Percentiles rank a stretch among this genome's conserved stretches.
These are phyloP conservation scores for Lycia hirtaria DNA, from an alignment of 2,888 invertebrate species.

Conservation along the genomic window DNA sequence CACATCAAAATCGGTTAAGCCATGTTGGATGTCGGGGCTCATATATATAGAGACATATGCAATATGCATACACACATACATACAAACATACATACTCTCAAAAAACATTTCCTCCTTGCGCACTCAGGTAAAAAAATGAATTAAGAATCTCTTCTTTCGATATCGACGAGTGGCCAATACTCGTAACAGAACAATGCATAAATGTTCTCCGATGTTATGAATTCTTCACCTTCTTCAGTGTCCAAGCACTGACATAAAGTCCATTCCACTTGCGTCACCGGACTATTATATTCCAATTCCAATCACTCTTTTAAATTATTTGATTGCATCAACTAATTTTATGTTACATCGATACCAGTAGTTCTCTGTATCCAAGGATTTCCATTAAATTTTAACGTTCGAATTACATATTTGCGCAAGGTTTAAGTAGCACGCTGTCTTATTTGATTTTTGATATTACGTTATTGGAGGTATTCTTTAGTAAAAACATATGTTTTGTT, in stretches of 20 bases:
- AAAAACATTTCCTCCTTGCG: too few relatives aligned
- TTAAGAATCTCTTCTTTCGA: too few relatives aligned
- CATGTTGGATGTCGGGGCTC: too few relatives aligned
- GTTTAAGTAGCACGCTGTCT: slow-evolving; percentile 49
- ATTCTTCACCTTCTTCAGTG: not conserved
- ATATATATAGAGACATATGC: too few relatives aligned
- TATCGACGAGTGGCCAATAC: too few relatives aligned
- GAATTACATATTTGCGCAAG: slow-evolving; percentile 58
- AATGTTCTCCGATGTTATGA: slow-evolving; percentile 9
- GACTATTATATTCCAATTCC: slow-evolving; percentile 59
- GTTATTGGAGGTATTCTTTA: slow-evolving; percentile 40
- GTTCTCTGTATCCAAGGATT: slow-evolving; percentile 61
- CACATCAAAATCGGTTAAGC: too few relatives aligned
- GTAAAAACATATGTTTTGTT: slow-evolving; percentile 31
- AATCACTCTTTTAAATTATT: slow-evolving; percentile 64
- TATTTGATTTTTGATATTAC: slow-evolving; percentile 43
- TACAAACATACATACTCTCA: too few relatives aligned
- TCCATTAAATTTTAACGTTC: slow-evolving; percentile 68
- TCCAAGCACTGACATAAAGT: slow-evolving; percentile 46
- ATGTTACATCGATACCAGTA: slow-evolving; percentile 66
- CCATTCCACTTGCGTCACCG: slow-evolving; percentile 59
- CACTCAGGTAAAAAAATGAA: too few relatives aligned
- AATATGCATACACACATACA: too few relatives aligned
- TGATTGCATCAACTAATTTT: slow-evolving; percentile 72
- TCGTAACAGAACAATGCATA: not conserved